A percentile compares a stretch with the other conserved stretches of the same genome.
Evolutionary conservation across 2,797 vertebrate species (phyloP).

Genomic region (Columba guinea): DNA sequence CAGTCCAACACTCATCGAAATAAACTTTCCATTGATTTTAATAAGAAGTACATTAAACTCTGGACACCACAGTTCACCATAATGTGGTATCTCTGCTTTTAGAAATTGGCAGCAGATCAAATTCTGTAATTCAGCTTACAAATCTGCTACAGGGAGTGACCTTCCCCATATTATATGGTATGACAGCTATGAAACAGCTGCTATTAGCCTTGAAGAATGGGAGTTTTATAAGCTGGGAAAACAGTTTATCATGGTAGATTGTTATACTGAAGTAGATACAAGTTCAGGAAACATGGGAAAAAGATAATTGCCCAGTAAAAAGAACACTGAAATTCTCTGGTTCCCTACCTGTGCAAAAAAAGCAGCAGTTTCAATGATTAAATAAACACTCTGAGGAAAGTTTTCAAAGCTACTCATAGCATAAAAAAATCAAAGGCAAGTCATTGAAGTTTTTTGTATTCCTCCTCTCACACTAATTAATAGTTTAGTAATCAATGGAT

Average conservation of each 20-base stretch:
- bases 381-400: neutral
- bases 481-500: neutral
- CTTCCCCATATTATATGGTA: neutral
- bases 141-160: neutral
- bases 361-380: neutral
- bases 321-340: neutral
- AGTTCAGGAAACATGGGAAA: neutral
- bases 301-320: neutral
- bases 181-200: slow-evolving; percentile 49
- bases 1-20: neutral
- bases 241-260: neutral
- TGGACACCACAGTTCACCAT: neutral
- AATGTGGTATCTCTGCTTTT: slow-evolving; percentile 11
- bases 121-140: neutral
- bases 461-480: neutral
- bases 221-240: slow-evolving; percentile 18
- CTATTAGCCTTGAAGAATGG: neutral
- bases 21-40: slow-evolving; percentile 41
- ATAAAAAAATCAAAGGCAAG: neutral
- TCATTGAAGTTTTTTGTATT: neutral
- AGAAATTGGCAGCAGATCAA: neutral
- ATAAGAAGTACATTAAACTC: slow-evolving; percentile 38
- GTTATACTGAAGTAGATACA: neutral
- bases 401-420: neutral
- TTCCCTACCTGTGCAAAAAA: neutral